Evolutionary conservation across 2,797 vertebrate species (phyloP), one percentile per base, ranked within the genome.

Genomic region (Poeciliopsis presidionis): DNA sequence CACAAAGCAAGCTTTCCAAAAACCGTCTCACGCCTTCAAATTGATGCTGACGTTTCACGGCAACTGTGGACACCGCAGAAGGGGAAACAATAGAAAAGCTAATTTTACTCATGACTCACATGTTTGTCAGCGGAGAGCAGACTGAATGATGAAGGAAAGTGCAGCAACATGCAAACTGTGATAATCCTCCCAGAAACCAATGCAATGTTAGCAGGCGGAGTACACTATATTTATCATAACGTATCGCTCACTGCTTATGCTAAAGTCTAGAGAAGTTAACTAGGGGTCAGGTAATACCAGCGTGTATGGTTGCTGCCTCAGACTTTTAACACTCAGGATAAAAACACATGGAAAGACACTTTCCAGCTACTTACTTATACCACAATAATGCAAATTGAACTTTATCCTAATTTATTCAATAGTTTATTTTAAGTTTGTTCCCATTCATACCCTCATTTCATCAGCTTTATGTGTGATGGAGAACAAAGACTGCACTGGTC

Each of bases 101-200:
- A n/a, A 78, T 75, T 51, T 74, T 53, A 73, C 43, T 30, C 3
- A 33, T 75, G 69, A 69, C 57, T 72, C 76, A 65, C 74, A 49
- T 69, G 57, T 78, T 65, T 67, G 65, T 80, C 72, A 65, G 53
- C 36, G 39, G 41, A 71, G 53, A 71, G 77, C 76, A 72, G 73
- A 65, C 22, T 46, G 67, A 45, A 51, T 33, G 20, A 80, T 70
- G 57, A 65, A 75, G 45, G 67, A 70, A 59, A 51, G 51, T 20
- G 67, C 46, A 75, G 43, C 55, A 49, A 59, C 49, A 18, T 45
- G 41, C 39, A 53, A 46, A 53, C 47, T 73, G 61, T 74, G 76
- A 73, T 43, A 36, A 49, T 71, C 65, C 73, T 14, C 47, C 39
- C 63, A 36, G 73, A 45, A n/a, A 51, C 36, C 30, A 70, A 61